Evolutionary conservation across 2,113 vertebrate species (phyloP).

Genomic region (Casuarius casuarius): DNA sequence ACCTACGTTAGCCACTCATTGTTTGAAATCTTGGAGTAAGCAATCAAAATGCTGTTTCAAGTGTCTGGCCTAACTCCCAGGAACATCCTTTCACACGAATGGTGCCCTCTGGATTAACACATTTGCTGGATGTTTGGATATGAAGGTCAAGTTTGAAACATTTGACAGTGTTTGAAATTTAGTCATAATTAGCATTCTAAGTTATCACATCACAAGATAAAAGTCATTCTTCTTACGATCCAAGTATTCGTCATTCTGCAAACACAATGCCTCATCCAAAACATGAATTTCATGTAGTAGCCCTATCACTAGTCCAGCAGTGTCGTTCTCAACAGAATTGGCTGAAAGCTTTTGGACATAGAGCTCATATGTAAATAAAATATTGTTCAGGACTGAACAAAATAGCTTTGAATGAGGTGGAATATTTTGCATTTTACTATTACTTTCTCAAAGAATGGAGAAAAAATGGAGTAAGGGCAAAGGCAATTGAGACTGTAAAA

Average conservation of each 20-base stretch:
- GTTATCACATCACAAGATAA: neutral
- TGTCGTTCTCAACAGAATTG: neutral
- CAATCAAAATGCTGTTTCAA: neutral
- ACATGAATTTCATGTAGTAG: neutral
- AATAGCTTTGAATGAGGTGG: neutral
- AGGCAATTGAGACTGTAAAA: neutral
- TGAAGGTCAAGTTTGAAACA: slow-evolving; percentile 23
- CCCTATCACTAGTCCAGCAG: neutral
- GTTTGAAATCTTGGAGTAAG: neutral
- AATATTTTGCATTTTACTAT: neutral
- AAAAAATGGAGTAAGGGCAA: neutral
- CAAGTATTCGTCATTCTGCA: neutral
- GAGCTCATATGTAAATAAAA: neutral
- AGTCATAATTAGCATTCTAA: slow-evolving; percentile 1
- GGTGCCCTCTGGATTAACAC: neutral
- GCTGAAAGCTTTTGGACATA: neutral
- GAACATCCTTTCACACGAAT: neutral
- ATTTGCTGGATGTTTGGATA: neutral
- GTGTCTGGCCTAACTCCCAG: neutral
- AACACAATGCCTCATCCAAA: neutral
- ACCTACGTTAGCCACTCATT: rapidly evolving
- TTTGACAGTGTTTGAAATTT: neutral
- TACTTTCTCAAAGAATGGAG: neutral
- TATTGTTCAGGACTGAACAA: neutral
- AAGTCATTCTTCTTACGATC: neutral